Conservation (phyloP, 2,113 vertebrate genomes). For the Phaethon lepturus region DNA sequence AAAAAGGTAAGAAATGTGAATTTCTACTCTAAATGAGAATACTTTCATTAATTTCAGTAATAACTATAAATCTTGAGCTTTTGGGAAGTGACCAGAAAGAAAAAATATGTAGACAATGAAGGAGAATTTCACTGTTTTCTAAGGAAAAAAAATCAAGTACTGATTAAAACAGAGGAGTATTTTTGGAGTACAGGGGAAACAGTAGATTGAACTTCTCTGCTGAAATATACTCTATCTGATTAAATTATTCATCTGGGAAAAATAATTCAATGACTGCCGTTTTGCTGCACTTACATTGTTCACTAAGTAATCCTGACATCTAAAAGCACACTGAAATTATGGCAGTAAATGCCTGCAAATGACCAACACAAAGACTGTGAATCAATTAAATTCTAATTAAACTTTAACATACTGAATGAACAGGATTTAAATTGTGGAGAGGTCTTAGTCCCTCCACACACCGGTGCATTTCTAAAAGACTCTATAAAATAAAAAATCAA, state of each 20-base stretch:
- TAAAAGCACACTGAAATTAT: not conserved
- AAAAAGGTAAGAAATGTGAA: not conserved
- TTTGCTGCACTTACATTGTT: not conserved
- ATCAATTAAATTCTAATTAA: constrained; percentile 46
- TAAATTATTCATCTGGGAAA: not conserved
- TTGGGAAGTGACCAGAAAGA: not conserved
- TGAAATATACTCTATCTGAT: not conserved
- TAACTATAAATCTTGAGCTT: not conserved
- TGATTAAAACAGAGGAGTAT: not conserved
- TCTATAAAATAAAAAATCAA: not conserved
- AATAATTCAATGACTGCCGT: not conserved
- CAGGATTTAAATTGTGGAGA: not conserved
- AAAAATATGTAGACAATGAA: not conserved
- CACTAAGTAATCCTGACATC: not conserved
- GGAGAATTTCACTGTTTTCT: not conserved
- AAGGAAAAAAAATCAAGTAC: not conserved
- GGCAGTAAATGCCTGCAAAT: constrained; percentile 5
- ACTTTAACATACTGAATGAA: not conserved
- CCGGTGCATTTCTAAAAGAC: not conserved
- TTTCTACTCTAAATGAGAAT: not conserved
- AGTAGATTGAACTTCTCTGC: not conserved
- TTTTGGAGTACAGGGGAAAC: not conserved
- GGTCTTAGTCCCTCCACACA: not conserved
- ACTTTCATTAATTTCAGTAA: not conserved
- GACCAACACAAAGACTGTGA: not conserved